Evolutionary conservation across 2,888 invertebrate genomes (phyloP).

Genomic region (Drosophila subquinaria): DNA sequence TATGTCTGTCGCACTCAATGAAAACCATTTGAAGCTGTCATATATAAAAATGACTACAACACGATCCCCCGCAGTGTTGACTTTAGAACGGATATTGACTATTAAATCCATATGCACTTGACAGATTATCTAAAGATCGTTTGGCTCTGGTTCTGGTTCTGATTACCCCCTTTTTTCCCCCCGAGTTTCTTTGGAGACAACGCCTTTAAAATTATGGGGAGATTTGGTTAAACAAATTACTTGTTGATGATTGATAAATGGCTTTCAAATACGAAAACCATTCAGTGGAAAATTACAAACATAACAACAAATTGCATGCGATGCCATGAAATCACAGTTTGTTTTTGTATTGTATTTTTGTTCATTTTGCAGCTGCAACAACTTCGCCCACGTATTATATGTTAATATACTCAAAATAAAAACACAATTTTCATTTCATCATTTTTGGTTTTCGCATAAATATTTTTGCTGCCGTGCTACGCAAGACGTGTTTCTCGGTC

Average conservation of each 20-base stretch:
- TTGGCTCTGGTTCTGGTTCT: neutral
- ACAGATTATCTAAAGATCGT: slow-evolving; percentile 31
- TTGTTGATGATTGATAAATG: slow-evolving; percentile 51
- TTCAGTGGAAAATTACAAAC: slow-evolving; percentile 64
- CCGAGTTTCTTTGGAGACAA: slow-evolving; percentile 14
- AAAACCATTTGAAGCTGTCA: slow-evolving; percentile 66
- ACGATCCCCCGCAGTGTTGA: slow-evolving; percentile 61
- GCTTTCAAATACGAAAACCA: slow-evolving; percentile 44
- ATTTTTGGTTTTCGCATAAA: slow-evolving; percentile 31
- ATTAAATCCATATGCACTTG: slow-evolving; percentile 46
- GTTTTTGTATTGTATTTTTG: slow-evolving; percentile 2
- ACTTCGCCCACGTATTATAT: slow-evolving; percentile 47
- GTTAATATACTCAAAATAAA: slow-evolving; percentile 30
- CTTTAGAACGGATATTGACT: slow-evolving; percentile 62
- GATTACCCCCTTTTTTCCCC: slow-evolving; percentile 7
- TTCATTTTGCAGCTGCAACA: slow-evolving; percentile 23
- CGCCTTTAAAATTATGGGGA: slow-evolving; percentile 39
- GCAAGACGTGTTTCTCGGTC: slow-evolving; percentile 37
- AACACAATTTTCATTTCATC: slow-evolving; percentile 34
- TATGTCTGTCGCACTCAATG: slow-evolving; percentile 61
- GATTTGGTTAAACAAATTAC: slow-evolving; percentile 39
- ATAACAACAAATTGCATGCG: slow-evolving; percentile 49
- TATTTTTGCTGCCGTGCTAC: slow-evolving; percentile 55
- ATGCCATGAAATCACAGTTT: slow-evolving; percentile 58
- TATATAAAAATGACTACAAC: slow-evolving; percentile 43